Evolutionary conservation across 2,888 invertebrate genomes (phyloP), one percentile per base, ranked within the genome.

Genomic region (Drosophila kokeensis): DNA sequence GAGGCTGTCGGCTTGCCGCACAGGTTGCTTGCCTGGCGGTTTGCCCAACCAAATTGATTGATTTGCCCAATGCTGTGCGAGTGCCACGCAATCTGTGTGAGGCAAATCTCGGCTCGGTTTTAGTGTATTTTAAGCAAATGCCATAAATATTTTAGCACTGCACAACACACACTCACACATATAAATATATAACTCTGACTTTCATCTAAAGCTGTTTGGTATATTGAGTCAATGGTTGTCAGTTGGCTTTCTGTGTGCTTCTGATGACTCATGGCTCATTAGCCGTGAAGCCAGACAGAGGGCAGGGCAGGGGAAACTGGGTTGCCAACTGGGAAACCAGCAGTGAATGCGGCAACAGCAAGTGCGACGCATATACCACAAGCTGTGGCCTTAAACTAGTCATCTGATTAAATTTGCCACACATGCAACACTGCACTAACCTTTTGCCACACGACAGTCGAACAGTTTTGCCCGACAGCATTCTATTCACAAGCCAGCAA

Each of bases 251-350:
- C 42, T 66, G 45, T 65, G 50, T 45, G 57, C 52, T 61, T 71
- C 57, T 63, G 67, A 73, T 81, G 69, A 67, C 69, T 73, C 73
- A 82, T 70, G 84, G 68, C 76, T 81, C 84, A 82, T 82, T 82
- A 84, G 72, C 59, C 72, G 69, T 54, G 45, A 61, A 67, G 67
- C 58, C 53, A 38, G 48, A 24, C 27, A 24, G n/a, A 21, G 36
- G 11, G 11, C 36, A 21, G 57, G 54, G 27, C 11, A 27, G 38
- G 27, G 50, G 11, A 27, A 62, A 30, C 53, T 45, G 45, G 15
- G 30, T 42, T 40, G 42, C 13, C 75, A 60, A 52, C 24, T 60
- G 63, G 59, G 42, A 53, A 32, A 32, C 27, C 32, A 49, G 34
- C 60, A 71, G 60, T 54, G 60, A 57, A 50, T 71, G 55, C 29